Base-by-base conservation (phyloP, 2,113 vertebrate genomes). In the Cygnus atratus region DNA sequence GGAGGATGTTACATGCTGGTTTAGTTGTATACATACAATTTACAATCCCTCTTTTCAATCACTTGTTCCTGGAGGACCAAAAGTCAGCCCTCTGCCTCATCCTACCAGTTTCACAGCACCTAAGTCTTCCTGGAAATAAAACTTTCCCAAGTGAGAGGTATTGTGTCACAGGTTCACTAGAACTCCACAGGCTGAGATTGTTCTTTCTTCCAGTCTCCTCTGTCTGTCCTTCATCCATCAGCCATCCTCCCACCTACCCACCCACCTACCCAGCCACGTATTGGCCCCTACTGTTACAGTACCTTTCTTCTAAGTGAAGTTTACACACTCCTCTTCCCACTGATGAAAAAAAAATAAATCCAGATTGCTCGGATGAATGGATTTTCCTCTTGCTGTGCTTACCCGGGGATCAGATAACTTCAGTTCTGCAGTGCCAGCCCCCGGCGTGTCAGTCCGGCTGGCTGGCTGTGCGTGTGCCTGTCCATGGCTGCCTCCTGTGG, bases 101-200 rank as follows among this genome's bases (percentile, higher is more conserved):
- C 62, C 70, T 65, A 72, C 41, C 44, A 46, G 35, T 0, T 59
- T 73, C 48, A 58, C 33, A 55, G 61, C 63, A 67, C 22, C 85
- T 57, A 62, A 75, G 46, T 90, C 80, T 28, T 65, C n/a, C 26
- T n/a, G 33, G 71, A 94, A 72, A 84, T 50, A 87, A 52, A 93
- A 94, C 70, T 82, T 80, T 80, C 50, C 81, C 63, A 57, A 91
- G 59, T 9, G 65, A 44, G 14, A 3, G 25, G 68, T 84, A 90
- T 74, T 18, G 8, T 37, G 71, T 87, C 91, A 94, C 92, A 93
- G 25, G 52, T 87, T 95, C 68, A 74, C 81, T 67, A 43, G 84
- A 82, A 91, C 58, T 58, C 66, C 54, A 13, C 1, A 7, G 21
- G 72, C 39, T 73, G 81, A 93, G 72, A 39, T 5, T 17, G 18